Percentiles rank a stretch among this genome's conserved stretches.
Evolutionary conservation across 2,797 vertebrate species (phyloP).

Genomic region (Cygnus olor): DNA sequence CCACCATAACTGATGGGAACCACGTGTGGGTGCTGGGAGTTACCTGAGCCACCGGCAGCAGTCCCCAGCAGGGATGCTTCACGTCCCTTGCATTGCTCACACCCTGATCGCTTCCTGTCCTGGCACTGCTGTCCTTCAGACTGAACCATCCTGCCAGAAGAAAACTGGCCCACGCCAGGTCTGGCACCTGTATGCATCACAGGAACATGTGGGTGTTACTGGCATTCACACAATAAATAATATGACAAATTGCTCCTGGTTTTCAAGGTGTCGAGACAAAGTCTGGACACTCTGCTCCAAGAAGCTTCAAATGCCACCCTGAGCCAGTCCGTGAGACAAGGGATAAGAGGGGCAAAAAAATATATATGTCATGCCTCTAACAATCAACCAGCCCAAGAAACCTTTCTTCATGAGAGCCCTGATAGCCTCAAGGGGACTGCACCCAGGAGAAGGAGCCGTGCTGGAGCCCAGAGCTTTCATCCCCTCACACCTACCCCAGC

Average conservation of each 20-base stretch:
- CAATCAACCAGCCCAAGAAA: background rate
- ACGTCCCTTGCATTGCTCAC: background rate
- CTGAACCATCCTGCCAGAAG: background rate
- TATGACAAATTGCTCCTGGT: background rate
- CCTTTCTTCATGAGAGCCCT: background rate
- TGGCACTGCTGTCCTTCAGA: background rate
- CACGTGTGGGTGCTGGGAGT: background rate
- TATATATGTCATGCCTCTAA: background rate
- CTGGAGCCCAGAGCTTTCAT: too few species aligned
- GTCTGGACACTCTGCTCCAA: background rate
- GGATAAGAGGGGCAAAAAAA: background rate
- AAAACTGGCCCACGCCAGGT: background rate
- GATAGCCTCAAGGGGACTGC: background rate
- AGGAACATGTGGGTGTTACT: slow-evolving; percentile 1
- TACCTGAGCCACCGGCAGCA: background rate
- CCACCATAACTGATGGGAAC: rapidly evolving
- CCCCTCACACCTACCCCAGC: background rate
- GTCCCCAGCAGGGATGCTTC: background rate
- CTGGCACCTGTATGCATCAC: background rate
- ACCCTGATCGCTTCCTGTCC: background rate
- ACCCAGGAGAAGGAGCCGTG: rapidly evolving
- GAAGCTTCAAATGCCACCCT: background rate
- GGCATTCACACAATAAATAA: background rate
- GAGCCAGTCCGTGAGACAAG: background rate
- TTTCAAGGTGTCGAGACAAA: background rate